A percentile compares a stretch with the other conserved stretches of the same genome.
Conservation (phyloP, 2,888 invertebrate species). For the Nomada lathburiana region DNA sequence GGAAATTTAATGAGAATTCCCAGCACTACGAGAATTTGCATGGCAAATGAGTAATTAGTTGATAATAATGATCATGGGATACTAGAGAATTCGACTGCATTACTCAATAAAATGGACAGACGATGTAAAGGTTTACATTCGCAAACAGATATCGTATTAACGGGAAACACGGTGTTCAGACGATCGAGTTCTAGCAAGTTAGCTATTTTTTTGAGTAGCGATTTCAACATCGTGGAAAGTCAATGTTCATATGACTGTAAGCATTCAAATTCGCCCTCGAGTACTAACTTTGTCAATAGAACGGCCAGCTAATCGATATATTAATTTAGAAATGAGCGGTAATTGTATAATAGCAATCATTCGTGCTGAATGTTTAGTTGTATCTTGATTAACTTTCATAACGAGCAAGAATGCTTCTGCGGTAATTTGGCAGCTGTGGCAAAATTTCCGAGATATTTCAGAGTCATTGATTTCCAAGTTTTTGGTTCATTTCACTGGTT, state of each 20-base stretch:
- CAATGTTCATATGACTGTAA: neutral
- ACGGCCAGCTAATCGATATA: neutral
- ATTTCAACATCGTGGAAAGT: neutral
- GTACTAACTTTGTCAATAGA: neutral
- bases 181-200: neutral
- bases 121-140: conserved; percentile 9
- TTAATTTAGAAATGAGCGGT: conserved; percentile 12
- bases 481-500: no score
- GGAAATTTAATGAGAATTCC: conserved; percentile 50
- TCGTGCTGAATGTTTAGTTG: neutral
- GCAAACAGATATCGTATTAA: neutral
- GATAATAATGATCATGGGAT: conserved; percentile 54
- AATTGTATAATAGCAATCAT: neutral
- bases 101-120: conserved; percentile 22
- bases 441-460: neutral
- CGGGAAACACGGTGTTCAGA: neutral
- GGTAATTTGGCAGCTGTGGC: conserved; percentile 1
- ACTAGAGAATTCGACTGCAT: conserved; percentile 8
- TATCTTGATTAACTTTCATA: conserved; percentile 19
- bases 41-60: conserved; percentile 63
- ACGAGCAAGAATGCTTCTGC: neutral
- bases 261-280: neutral
- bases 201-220: neutral
- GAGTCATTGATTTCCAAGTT: neutral
- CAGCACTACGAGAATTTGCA: conserved; percentile 49